These are phyloP conservation scores for Stenurella melanura DNA, from an alignment of 2,888 invertebrate species.

Conservation along the genomic window DNA sequence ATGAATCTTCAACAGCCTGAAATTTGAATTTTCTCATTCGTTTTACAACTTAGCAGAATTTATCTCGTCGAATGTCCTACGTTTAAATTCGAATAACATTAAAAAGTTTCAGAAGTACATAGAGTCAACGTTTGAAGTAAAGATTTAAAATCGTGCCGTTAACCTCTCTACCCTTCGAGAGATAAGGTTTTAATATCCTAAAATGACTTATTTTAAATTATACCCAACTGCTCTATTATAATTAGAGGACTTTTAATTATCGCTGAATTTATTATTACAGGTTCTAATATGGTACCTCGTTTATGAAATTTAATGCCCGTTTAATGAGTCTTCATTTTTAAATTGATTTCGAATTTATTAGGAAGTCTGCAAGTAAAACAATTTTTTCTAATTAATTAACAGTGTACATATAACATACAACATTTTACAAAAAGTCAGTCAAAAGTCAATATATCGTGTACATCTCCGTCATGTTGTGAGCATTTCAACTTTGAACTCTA, in stretches of 20 bases:
- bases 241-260: neutral
- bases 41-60: constrained; percentile 5
- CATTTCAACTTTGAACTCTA: too few species aligned
- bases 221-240: neutral
- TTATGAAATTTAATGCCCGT: too few species aligned
- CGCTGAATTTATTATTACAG: neutral
- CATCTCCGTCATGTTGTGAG: too few species aligned
- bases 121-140: constrained; percentile 23
- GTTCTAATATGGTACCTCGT: neutral
- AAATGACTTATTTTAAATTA: constrained; percentile 10
- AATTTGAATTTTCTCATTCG: constrained; percentile 16
- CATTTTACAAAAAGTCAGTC: too few species aligned
- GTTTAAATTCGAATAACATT: constrained; percentile 30
- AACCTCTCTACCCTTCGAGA: constrained; percentile 7
- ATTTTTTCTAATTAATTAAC: too few species aligned
- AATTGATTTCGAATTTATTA: too few species aligned
- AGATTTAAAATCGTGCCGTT: constrained; percentile 5
- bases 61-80: constrained; percentile 10
- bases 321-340: too few species aligned
- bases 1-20: constrained; percentile 4
- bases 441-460: too few species aligned
- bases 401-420: too few species aligned
- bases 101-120: constrained; percentile 16
- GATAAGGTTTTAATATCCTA: constrained; percentile 8
- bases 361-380: too few species aligned